phyloP scores from a whole-genome alignment of 2,797 vertebrate genomes.

The Luscinia luscinia region DNA sequence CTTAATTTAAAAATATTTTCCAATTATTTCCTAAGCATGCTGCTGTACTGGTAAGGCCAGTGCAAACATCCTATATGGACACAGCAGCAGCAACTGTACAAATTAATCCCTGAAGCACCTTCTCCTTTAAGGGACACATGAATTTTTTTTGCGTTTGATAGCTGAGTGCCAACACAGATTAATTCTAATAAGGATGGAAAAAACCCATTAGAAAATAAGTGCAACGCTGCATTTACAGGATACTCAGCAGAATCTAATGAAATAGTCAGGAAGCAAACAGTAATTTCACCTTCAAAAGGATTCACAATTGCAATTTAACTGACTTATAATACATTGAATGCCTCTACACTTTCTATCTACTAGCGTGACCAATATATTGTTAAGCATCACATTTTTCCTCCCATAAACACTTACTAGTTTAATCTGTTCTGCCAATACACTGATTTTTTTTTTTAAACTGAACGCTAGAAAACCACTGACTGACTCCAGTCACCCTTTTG shows the following conservation, averaged over 20 bases:
- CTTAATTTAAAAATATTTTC: background rate
- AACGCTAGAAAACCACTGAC: background rate
- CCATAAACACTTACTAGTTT: background rate
- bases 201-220: background rate
- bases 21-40: background rate
- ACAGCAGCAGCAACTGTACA: background rate
- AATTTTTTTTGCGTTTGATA: background rate
- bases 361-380: background rate
- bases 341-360: background rate
- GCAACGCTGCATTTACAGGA: background rate
- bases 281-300: background rate
- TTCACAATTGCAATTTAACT: background rate
- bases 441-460: background rate
- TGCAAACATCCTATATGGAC: background rate
- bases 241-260: background rate
- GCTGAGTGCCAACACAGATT: background rate
- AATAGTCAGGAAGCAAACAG: background rate
- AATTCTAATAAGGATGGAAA: background rate
- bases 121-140: background rate
- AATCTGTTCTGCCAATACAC: background rate
- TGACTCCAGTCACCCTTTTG: background rate
- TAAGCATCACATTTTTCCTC: background rate
- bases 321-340: background rate
- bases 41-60: background rate
- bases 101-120: background rate